Percentiles rank a stretch among this genome's conserved stretches.
Conservation (phyloP, 37 sponge, comb jelly and placozoan genomes). For the Crambe crambe region DNA sequence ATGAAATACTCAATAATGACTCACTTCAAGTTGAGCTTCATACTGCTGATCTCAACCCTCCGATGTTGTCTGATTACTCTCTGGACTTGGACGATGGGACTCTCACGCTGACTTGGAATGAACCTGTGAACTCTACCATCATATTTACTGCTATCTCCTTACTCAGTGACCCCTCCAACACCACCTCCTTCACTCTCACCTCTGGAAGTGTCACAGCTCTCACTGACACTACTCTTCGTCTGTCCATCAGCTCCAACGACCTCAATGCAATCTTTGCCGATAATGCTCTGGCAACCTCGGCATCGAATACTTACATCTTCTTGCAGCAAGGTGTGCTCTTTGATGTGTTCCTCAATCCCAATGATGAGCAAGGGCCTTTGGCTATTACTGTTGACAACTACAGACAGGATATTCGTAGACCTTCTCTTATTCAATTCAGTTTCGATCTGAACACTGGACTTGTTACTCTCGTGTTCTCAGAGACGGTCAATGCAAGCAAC, state of each 20-base stretch:
- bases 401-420: conserved; percentile 59
- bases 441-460: conserved; percentile 68
- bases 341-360: conserved; percentile 72
- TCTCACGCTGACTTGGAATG: conserved; percentile 71
- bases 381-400: conserved; percentile 24
- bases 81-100: conserved; percentile 67
- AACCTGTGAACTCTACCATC: conserved; percentile 62
- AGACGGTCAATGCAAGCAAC: conserved; percentile 72
- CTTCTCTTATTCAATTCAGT: conserved; percentile 60
- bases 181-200: conserved; percentile 33
- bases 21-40: conserved; percentile 47
- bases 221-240: conserved; percentile 14
- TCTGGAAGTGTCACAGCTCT: conserved; percentile 37
- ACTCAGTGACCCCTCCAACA: conserved; percentile 16
- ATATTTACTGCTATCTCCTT: conserved; percentile 46
- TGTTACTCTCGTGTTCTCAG: conserved; percentile 70
- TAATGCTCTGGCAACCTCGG: conserved; percentile 58
- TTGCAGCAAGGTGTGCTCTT: conserved; percentile 40
- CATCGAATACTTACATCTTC: conserved; percentile 60
- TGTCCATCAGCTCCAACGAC: conserved; percentile 56
- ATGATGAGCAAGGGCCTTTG: conserved; percentile 43
- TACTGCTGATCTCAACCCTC: conserved; percentile 74
- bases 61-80: conserved; percentile 42
- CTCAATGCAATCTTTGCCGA: conserved; percentile 74
- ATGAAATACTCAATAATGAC: conserved; percentile 9